A percentile compares a stretch with the other conserved stretches of the same genome.
phyloP scores from a whole-genome alignment of 2,888 invertebrate genomes.

The Gisinianus flammeolus region DNA sequence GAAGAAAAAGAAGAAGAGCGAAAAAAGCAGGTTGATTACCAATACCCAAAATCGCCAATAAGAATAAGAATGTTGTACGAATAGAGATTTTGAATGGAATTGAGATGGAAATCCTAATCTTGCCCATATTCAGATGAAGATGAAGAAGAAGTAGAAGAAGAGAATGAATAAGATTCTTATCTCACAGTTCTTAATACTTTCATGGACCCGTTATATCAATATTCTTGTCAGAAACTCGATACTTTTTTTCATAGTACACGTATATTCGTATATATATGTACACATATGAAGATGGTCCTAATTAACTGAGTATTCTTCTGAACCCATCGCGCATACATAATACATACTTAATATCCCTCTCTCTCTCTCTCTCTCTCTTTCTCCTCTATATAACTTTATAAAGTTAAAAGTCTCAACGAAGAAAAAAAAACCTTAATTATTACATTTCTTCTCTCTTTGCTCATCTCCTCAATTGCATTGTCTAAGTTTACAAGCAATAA shows the following conservation, averaged over 20 bases:
- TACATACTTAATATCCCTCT: not conserved
- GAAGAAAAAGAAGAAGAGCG: constrained; percentile 1
- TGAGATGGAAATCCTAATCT: constrained; percentile 16
- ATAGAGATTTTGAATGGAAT: not conserved
- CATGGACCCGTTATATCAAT: constrained; percentile 33
- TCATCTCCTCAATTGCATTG: constrained; percentile 5
- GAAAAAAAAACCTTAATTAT: constrained; percentile 9
- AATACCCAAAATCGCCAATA: not conserved
- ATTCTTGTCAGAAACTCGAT: constrained; percentile 19
- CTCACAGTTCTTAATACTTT: constrained; percentile 18
- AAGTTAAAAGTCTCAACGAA: not conserved
- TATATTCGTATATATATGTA: too few relatives aligned
- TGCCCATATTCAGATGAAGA: constrained; percentile 5
- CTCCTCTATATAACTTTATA: not conserved
- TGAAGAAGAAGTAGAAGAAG: not conserved
- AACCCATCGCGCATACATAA: not conserved
- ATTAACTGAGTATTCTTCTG: not conserved
- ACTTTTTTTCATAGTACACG: constrained; percentile 7
- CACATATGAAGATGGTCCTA: constrained; percentile 7
- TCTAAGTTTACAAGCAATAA: not conserved
- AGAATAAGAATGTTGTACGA: not conserved
- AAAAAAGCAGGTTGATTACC: constrained; percentile 32
- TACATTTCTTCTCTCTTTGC: constrained; percentile 13
- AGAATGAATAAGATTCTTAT: constrained; percentile 21
- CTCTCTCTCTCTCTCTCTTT: not conserved